Evolutionary conservation across 2,888 invertebrate species (phyloP).

Genomic region (Cactoblastis cactorum): DNA sequence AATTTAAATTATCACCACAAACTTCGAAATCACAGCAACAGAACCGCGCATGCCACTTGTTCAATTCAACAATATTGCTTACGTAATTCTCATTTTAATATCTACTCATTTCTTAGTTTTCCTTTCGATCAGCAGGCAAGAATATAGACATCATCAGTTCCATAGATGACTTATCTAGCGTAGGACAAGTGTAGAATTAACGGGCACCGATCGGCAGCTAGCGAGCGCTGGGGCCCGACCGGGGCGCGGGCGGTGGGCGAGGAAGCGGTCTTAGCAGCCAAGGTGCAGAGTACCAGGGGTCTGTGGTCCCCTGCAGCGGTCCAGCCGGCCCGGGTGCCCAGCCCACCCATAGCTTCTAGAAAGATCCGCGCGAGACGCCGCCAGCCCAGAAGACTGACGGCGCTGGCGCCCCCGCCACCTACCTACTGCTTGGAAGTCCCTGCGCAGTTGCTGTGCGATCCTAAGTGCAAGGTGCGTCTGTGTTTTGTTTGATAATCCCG

Average conservation of each 20-base stretch:
- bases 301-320: constrained; percentile 42
- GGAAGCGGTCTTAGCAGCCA: constrained; percentile 54
- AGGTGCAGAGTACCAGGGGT: constrained; percentile 46
- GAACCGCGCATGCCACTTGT: too few relatives aligned
- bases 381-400: constrained; percentile 51
- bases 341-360: constrained; percentile 51
- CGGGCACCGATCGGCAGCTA: constrained; percentile 74
- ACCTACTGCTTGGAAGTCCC: constrained; percentile 58
- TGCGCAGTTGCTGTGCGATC: constrained; percentile 62
- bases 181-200: constrained; percentile 34
- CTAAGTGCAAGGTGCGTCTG: constrained; percentile 56
- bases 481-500: neutral
- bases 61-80: too few relatives aligned
- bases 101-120: neutral
- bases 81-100: too few relatives aligned
- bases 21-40: too few relatives aligned
- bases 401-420: constrained; percentile 52
- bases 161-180: neutral
- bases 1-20: too few relatives aligned
- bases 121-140: neutral
- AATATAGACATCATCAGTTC: neutral
- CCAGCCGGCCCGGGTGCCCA: constrained; percentile 35
- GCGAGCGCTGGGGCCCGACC: constrained; percentile 71
- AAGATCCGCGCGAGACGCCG: constrained; percentile 65
- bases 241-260: constrained; percentile 49